Evolutionary conservation across 2,888 invertebrate genomes (phyloP), one percentile per base, ranked within the genome.

Genomic region (Dioctria linearis): DNA sequence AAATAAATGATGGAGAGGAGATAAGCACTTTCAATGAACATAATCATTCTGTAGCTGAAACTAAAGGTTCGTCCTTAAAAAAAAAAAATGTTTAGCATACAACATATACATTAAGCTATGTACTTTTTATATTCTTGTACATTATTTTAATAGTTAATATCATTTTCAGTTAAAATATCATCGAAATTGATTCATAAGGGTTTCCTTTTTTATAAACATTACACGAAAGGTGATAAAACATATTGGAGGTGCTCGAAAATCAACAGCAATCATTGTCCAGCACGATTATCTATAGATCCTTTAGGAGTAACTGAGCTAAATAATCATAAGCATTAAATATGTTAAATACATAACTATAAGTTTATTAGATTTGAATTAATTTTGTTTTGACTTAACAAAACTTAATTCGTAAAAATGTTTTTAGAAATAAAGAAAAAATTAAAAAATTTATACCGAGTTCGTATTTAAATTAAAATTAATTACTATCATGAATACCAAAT

Each of bases 241-340:
- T 82, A 81, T 67, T 83, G 83, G 83, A 67, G 83, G 42, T 83
- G 83, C 76, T 57, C 49, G 6, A 61, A 65, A 67, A 76, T 51
- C 3, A 82, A 82, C 46, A 42, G 57, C 3, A 9, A 69, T 11
- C 76, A 69, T 9, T 83, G 83, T 79, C 69, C 81, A 6, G 83
- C 82, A 3, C n/a, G 83, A 54, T 57, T 83, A 9, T 80, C 57
- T 43, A 81, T 79, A 3, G 37, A 66, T 13, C 2, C 25, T n/a
- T 39, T 57, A 42, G 79, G 71, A 13, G 67, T 82, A 13, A 11
- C 25, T 6, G 81, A 82, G 71, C 80, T 82, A 4, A 81, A 79
- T 66, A 9, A 37, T 3, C 83, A 83, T 65, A 82, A 82, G 71
- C 83, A 46, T 8, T 46, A 25, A 25, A 25, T n/a, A n/a, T 25